A percentile compares a stretch with the other conserved stretches of the same genome.
Evolutionary conservation across 2,888 invertebrate species (phyloP).

Genomic region (Drosophila affinis): DNA sequence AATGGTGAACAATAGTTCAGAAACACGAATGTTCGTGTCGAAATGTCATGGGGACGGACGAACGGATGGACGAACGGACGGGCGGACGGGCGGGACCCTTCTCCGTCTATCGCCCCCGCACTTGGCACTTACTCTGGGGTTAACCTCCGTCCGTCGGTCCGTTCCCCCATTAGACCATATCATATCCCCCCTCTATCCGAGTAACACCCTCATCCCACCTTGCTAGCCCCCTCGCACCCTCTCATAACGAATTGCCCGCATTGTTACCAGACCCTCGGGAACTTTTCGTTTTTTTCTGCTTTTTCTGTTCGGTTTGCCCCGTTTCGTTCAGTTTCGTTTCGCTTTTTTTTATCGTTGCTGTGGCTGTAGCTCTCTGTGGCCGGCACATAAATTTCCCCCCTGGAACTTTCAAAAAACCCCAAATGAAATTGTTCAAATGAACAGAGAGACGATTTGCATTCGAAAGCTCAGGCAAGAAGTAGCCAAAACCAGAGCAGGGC

Average conservation of each 20-base stretch:
- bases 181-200: background rate
- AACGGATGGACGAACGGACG: background rate
- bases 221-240: too few species aligned
- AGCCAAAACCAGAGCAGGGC: constrained; percentile 8
- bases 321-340: constrained; percentile 27
- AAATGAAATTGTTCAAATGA: constrained; percentile 58
- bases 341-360: constrained; percentile 11
- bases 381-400: constrained; percentile 47
- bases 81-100: constrained; percentile 27
- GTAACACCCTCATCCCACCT: background rate
- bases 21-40: constrained; percentile 52
- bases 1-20: constrained; percentile 28
- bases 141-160: constrained; percentile 13
- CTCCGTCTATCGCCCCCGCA: constrained; percentile 22
- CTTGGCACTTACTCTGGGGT: constrained; percentile 28
- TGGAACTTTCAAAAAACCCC: constrained; percentile 50
- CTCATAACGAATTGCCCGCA: constrained; percentile 39
- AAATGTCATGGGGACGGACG: constrained; percentile 51
- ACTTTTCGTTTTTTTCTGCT: constrained; percentile 23
- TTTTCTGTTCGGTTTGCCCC: constrained; percentile 11
- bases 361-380: constrained; percentile 24
- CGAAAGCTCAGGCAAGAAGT: constrained; percentile 28
- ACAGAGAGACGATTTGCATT: constrained; percentile 61
- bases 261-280: constrained; percentile 44
- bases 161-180: background rate